Percentiles rank a stretch among this genome's conserved stretches.
phyloP scores from a whole-genome alignment of 2,113 vertebrate genomes.

The Elaphurus davidianus region DNA sequence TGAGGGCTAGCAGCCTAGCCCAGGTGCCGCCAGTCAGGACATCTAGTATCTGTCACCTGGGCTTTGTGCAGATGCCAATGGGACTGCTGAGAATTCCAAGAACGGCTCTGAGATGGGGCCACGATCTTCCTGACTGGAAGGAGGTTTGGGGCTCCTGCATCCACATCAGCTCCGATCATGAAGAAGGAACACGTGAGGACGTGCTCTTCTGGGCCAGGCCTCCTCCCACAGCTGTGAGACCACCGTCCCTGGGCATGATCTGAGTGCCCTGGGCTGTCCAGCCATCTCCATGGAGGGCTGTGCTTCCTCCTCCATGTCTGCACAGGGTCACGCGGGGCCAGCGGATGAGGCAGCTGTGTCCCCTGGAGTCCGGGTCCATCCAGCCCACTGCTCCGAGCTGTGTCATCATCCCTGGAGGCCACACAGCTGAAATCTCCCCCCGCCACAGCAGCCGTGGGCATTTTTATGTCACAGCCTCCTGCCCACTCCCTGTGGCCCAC shows the following conservation, averaged over 20 bases:
- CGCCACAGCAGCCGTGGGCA: not conserved
- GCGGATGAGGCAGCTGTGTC: not conserved
- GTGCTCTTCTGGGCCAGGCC: not conserved
- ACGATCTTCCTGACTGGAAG: not conserved
- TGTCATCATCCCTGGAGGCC: not conserved
- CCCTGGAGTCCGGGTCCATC: not conserved
- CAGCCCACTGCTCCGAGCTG: not conserved
- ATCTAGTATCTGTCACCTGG: not conserved
- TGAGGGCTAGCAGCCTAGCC: not conserved
- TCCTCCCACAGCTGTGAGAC: not conserved
- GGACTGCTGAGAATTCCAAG: not conserved
- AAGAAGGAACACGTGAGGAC: not conserved
- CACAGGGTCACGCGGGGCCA: rapidly evolving
- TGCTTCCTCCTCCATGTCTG: not conserved
- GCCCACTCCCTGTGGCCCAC: not conserved
- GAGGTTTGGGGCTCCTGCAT: not conserved
- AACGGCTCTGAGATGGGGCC: not conserved
- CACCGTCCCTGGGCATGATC: not conserved
- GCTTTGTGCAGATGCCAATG: not conserved
- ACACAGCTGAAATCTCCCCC: not conserved
- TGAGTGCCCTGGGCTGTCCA: not conserved
- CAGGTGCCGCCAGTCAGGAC: not conserved
- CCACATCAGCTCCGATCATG: not conserved
- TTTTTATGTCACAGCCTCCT: not conserved
- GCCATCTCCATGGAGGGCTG: not conserved